Base-by-base conservation (phyloP, 2,797 vertebrate species). In the Sitta carolinensis region DNA sequence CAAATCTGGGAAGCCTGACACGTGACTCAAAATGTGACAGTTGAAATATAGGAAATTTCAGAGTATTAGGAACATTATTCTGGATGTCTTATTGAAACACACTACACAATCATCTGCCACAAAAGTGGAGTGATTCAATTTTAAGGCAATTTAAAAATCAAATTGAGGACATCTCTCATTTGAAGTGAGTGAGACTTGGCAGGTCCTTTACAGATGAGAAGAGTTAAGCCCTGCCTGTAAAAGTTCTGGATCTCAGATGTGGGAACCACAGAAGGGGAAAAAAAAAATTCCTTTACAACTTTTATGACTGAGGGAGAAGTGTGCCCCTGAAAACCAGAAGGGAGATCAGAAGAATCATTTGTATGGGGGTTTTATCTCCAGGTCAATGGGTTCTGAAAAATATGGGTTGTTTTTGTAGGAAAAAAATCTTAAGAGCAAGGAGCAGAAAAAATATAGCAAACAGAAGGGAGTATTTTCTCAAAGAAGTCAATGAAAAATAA, bases 81-180 rank as follows among this genome's bases (percentile, higher is more conserved):
- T 34, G 76, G 86, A 92, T 78, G 54, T 75, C 84, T 95, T 68
- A 84, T 70, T 93, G 70, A 95, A 97, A 93, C 70, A 54, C 51
- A 16, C 51, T 83, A 75, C 72, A 89, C 64, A 96, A 93, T 93
- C 38, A 79, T 89, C 94, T 73, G 82, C 89, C 54, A 77, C 55
- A 84, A 70, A 94, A 92, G 19, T 52, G 78, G 86, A 93, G 67
- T 45, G 84, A 86, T 96, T 97, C 95, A 95, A 95, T 96, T 97
- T 89, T 59, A 95, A 94, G 88, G 94, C 86, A 91, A 95, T 94
- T 87, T 96, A 83, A 90, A 96, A 97, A 95, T 96, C 81, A 78
- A 87, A 95, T 64, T 59, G 84, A 97, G 66, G 22, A 48, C 64
- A 61, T 97, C 81, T 85, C 75, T 93, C 72, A 68, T 81, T 93